phyloP scores from a whole-genome alignment of 2,888 invertebrate genomes.

The Branchipolynoe longqiensis region DNA sequence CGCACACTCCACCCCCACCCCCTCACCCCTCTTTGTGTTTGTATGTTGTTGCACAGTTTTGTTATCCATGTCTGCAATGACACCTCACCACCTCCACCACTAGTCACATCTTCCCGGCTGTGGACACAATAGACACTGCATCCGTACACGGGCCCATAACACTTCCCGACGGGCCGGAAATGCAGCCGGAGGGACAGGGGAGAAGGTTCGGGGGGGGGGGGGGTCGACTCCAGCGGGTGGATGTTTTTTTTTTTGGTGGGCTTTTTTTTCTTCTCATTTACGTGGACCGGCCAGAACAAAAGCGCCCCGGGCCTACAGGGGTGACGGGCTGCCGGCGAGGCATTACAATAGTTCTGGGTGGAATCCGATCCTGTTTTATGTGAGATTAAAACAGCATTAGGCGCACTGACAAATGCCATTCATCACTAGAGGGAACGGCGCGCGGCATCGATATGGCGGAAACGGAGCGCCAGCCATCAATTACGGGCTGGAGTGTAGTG shows the following conservation, averaged over 20 bases:
- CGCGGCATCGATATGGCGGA: slow-evolving; percentile 43
- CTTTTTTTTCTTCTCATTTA: too few relatives aligned
- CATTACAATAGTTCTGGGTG: slow-evolving; percentile 38
- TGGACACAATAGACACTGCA: too few relatives aligned
- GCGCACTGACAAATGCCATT: slow-evolving; percentile 48
- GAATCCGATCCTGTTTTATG: slow-evolving; percentile 51
- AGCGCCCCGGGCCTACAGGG: slow-evolving; percentile 15
- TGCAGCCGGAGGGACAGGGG: slow-evolving; percentile 2
- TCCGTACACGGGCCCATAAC: too few relatives aligned
- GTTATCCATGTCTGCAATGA: too few relatives aligned
- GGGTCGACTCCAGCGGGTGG: not conserved
- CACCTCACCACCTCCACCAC: too few relatives aligned
- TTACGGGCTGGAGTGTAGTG: too few relatives aligned
- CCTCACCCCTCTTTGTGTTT: too few relatives aligned
- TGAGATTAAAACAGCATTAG: slow-evolving; percentile 49
- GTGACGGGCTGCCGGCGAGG: not conserved
- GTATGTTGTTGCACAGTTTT: too few relatives aligned
- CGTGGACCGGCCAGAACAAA: slow-evolving; percentile 25
- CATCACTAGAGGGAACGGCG: slow-evolving; percentile 2
- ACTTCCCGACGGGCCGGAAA: slow-evolving; percentile 15
- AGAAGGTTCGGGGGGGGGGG: slow-evolving; percentile 9
- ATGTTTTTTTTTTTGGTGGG: not conserved
- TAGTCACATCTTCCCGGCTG: too few relatives aligned
- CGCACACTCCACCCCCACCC: too few relatives aligned
- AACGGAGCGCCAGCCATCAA: slow-evolving; percentile 40